phyloP scores from a whole-genome alignment of 1,140 invertebrate species.

The Drosophila kanapiae region DNA sequence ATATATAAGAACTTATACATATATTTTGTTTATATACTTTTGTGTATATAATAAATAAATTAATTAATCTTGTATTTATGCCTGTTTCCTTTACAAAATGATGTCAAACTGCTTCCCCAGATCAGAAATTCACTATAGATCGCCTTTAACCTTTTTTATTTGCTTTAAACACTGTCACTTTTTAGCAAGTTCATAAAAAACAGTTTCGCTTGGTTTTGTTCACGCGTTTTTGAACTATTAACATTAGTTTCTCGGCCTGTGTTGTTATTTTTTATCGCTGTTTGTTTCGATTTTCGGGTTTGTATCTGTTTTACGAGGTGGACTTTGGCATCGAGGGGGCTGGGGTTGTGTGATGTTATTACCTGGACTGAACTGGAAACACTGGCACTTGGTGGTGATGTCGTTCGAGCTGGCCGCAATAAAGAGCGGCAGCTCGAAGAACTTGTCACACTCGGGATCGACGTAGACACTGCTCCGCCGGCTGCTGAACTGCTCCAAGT shows the following conservation, averaged over 20 bases:
- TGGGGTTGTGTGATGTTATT: constrained; percentile 54
- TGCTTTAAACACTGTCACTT: not conserved
- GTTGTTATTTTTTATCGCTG: constrained; percentile 10
- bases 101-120: not conserved
- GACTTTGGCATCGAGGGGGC: constrained; percentile 14
- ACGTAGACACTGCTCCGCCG: constrained; percentile 84
- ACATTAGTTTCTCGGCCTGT: not conserved
- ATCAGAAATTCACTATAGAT: not conserved
- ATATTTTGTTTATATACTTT: not conserved
- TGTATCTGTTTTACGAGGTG: constrained; percentile 9
- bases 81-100: not conserved
- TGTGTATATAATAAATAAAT: not conserved
- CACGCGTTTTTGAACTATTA: constrained; percentile 11
- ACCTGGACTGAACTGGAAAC: constrained; percentile 84
- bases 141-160: not conserved
- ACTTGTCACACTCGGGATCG: constrained; percentile 85
- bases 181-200: not conserved
- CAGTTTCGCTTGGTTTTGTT: not conserved
- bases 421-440: constrained; percentile 83
- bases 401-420: constrained; percentile 84
- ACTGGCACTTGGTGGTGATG: constrained; percentile 82
- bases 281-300: not conserved
- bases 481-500: constrained; percentile 82
- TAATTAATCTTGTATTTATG: not conserved
- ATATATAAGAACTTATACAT: too few species aligned